Base-by-base conservation (phyloP, 2,797 vertebrate species). In the Bufotes viridis region DNA sequence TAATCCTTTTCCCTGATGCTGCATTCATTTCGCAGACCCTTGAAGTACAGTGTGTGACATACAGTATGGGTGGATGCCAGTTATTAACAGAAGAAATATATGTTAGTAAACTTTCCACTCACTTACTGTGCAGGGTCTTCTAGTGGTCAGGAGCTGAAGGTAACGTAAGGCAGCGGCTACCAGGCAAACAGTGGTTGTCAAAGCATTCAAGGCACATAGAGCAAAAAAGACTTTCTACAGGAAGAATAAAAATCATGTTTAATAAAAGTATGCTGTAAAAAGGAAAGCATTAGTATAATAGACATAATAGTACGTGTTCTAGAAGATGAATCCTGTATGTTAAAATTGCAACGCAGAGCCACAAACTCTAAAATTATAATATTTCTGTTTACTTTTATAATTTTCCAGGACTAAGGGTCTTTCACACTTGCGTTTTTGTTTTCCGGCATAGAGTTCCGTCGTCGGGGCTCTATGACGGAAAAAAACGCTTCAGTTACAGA, bases 151-250 rank as follows among this genome's bases (percentile, higher is more conserved):
- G 87, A 96, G 95, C 93, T 96, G 95, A 22, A 96, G 93, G 92
- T 95, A 97, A 83, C 94, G 90, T n/a, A 97, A 93, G 15, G 94
- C 95, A 0, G 96, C 94, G 0, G 93, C 96, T 91, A 95, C 93
- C 81, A 97, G 92, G 90, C 96, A 98, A 89, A 98, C 95, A 0
- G 95, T 94, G 6, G 95, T 95, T 20, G 95, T 97, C 91, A 97
- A 90, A 42, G 94, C 96, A 9, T 96, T 97, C 92, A 98, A 93
- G 74, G 93, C 95, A 90, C 96, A 97, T 89, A 97, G 91, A 0
- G 95, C 96, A 90, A 97, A 96, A 86, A 98, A 92, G 14, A 97
- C 93, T 93, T 97, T 97, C 97, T 98, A 92, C 11, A 88, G 60
- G 90, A 90, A 63, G 90, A 88, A 72, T 78, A 51, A 67, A 34